A percentile compares a stretch with the other conserved stretches of the same genome.
phyloP scores from a whole-genome alignment of 2,113 vertebrate species.

The Cryptoleucopteryx plumbea region DNA sequence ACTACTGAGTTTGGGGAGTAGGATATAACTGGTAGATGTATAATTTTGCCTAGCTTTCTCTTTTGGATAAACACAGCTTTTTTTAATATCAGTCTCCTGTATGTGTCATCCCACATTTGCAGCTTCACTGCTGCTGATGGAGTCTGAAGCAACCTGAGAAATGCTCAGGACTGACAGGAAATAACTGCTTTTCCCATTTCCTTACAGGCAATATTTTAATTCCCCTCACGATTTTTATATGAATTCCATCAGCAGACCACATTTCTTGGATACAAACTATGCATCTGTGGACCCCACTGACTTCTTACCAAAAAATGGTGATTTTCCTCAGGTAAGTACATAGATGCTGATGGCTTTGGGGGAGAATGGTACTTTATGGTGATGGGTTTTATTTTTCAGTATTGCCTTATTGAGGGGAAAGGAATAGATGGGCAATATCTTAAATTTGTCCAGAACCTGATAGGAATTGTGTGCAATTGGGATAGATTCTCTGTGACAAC shows the following conservation, averaged over 20 bases:
- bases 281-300: conserved; percentile 32
- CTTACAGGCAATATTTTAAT: conserved; percentile 65
- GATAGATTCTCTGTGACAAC: not conserved
- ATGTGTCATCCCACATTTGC: not conserved
- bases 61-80: not conserved
- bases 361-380: not conserved
- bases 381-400: not conserved
- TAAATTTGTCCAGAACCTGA: not conserved
- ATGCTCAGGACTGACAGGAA: not conserved
- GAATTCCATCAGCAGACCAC: conserved; percentile 38
- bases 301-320: conserved; percentile 67
- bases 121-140: not conserved
- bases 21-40: not conserved
- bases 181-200: not conserved
- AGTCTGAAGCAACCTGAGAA: not conserved
- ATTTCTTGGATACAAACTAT: conserved; percentile 61
- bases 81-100: not conserved
- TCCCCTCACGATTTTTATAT: conserved; percentile 44
- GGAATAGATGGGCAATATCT: not conserved
- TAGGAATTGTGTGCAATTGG: not conserved
- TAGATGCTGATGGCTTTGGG: not conserved
- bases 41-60: not conserved
- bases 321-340: conserved; percentile 72
- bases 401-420: not conserved
- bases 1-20: not conserved